Evolutionary conservation across 1,140 invertebrate species (phyloP).

Genomic region (Drosophila leontia): DNA sequence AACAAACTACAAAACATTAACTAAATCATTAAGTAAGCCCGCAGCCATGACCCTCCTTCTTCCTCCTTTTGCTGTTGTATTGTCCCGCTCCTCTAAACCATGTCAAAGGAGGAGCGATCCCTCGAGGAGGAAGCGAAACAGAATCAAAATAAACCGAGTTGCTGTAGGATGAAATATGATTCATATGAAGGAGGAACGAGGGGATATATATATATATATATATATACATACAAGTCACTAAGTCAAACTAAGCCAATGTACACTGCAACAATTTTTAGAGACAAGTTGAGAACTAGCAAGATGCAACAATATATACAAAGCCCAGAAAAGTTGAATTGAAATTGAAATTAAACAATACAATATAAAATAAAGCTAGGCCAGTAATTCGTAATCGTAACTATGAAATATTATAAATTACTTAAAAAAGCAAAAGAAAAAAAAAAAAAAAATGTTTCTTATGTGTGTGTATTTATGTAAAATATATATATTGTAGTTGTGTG

Average conservation of each 20-base stretch:
- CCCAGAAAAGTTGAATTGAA: conserved; percentile 17
- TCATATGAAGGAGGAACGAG: neutral
- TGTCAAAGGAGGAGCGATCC: neutral
- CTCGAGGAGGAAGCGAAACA: neutral
- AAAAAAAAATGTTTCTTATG: conserved; percentile 63
- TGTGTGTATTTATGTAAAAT: conserved; percentile 74
- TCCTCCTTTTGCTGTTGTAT: neutral
- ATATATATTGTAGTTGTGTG: conserved; percentile 46
- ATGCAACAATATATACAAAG: conserved; percentile 15
- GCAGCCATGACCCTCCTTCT: neutral
- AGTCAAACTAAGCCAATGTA: conserved; percentile 55
- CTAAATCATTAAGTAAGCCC: conserved; percentile 1
- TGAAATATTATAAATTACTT: conserved; percentile 35
- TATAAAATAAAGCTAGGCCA: conserved; percentile 8
- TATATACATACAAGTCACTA: conserved; percentile 32
- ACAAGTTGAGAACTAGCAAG: conserved; percentile 37
- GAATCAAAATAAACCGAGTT: conserved; percentile 33
- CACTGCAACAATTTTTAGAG: conserved; percentile 52
- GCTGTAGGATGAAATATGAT: conserved; percentile 3
- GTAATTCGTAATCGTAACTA: conserved; percentile 31
- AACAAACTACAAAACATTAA: neutral
- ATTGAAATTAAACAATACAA: conserved; percentile 26
- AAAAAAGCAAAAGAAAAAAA: conserved; percentile 22
- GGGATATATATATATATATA: conserved; percentile 6
- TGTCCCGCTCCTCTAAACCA: conserved; percentile 17